phyloP scores from a whole-genome alignment of 2,113 vertebrate species.

The Tenebrosternarchus preto region DNA sequence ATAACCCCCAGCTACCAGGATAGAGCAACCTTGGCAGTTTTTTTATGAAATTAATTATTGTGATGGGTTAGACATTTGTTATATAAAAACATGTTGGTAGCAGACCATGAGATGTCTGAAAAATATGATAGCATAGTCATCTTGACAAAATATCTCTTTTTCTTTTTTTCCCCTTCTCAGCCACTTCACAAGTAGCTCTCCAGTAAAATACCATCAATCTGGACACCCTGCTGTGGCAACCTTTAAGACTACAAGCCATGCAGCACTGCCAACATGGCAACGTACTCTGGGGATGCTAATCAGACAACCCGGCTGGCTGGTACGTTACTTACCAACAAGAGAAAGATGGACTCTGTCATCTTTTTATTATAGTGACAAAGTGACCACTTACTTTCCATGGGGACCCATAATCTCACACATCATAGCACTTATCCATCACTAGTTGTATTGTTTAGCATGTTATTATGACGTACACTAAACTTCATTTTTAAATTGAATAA shows the following conservation, averaged over 20 bases:
- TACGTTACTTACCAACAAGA: neutral
- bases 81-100: no score
- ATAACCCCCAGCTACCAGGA: neutral
- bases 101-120: no score
- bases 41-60: no score
- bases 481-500: neutral
- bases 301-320: neutral
- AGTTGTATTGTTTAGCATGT: no score
- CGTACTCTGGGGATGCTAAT: neutral
- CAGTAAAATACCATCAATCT: neutral
- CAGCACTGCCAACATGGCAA: conserved; percentile 5
- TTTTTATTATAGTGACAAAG: neutral
- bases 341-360: neutral
- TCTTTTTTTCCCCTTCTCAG: neutral
- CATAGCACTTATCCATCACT: neutral
- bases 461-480: no score
- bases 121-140: no score
- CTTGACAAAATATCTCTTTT: no score
- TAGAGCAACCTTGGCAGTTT: neutral
- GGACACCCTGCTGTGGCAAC: neutral
- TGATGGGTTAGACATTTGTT: no score
- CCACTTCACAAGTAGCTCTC: neutral
- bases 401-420: neutral
- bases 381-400: neutral
- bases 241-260: conserved; percentile 5